A percentile compares a stretch with the other conserved stretches of the same genome.
Conservation (phyloP, 2,888 invertebrate genomes). For the Tuta absoluta region DNA sequence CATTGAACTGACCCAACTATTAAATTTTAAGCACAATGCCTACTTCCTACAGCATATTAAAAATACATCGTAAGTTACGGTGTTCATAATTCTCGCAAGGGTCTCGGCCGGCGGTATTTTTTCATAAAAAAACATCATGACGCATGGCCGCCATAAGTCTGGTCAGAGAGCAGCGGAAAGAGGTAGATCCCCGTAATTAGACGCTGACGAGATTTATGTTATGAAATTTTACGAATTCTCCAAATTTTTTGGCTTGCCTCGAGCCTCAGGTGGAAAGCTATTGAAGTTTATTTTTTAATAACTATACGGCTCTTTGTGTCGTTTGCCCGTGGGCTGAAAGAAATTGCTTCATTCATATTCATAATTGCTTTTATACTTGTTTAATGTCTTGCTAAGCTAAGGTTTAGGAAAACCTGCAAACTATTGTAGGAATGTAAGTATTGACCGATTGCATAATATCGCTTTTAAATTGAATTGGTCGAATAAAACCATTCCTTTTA, state of each 20-base stretch:
- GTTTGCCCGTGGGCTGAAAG: neutral
- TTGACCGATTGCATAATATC: no score
- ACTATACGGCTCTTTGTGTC: constrained; percentile 2
- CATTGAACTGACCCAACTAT: no score
- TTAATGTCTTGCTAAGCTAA: neutral
- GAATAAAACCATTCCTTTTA: no score
- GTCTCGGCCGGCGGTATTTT: constrained; percentile 56
- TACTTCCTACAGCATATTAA: neutral
- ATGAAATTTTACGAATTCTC: constrained; percentile 71
- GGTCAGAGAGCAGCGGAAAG: constrained; percentile 61
- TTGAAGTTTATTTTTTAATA: constrained; percentile 35
- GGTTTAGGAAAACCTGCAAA: neutral
- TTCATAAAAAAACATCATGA: constrained; percentile 72
- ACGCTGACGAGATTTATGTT: constrained; percentile 73
- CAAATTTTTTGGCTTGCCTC: constrained; percentile 68
- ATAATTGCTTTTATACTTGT: neutral
- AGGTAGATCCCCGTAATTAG: constrained; percentile 75
- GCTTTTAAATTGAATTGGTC: no score
- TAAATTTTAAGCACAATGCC: no score
- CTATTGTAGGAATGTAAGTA: no score
- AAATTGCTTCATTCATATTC: constrained; percentile 3
- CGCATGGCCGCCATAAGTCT: constrained; percentile 74
- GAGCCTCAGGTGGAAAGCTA: constrained; percentile 46
- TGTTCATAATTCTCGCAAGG: constrained; percentile 38
- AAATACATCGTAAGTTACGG: constrained; percentile 4